Conservation (phyloP, 2,797 vertebrate species). For the Phylloscopus collybita region DNA sequence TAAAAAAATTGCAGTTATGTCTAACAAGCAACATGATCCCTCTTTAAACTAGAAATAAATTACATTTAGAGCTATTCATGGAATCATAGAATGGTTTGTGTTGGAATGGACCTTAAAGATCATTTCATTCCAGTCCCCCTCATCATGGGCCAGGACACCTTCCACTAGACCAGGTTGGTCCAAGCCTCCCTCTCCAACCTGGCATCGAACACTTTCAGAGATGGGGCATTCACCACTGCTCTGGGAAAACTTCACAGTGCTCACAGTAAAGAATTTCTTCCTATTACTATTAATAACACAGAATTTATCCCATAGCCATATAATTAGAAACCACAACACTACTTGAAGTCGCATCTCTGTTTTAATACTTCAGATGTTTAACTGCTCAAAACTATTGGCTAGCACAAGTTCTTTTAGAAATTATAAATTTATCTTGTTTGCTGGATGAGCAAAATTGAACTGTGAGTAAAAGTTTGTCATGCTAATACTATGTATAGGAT, state of each 20-base stretch:
- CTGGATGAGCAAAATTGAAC: background rate
- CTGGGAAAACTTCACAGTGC: background rate
- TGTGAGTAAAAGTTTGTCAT: background rate
- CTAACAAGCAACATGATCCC: background rate
- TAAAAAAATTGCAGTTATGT: background rate
- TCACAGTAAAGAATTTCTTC: background rate
- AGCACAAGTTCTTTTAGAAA: background rate
- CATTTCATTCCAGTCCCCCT: background rate
- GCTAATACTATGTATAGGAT: background rate
- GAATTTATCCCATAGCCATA: background rate
- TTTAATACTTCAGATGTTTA: background rate
- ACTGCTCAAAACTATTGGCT: background rate
- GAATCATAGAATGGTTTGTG: background rate
- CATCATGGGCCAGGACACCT: background rate
- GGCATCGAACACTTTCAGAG: background rate
- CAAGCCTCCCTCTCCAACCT: background rate
- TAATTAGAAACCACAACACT: background rate
- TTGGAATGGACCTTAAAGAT: background rate
- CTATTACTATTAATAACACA: background rate
- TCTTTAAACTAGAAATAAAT: background rate
- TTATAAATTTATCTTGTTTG: background rate
- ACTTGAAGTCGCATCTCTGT: background rate
- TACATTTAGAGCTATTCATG: background rate
- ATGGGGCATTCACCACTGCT: background rate
- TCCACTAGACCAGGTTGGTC: background rate